Percentiles rank a stretch among this genome's conserved stretches.
Evolutionary conservation across 2,888 invertebrate species (phyloP).

Genomic region (Mesochorus sp.): DNA sequence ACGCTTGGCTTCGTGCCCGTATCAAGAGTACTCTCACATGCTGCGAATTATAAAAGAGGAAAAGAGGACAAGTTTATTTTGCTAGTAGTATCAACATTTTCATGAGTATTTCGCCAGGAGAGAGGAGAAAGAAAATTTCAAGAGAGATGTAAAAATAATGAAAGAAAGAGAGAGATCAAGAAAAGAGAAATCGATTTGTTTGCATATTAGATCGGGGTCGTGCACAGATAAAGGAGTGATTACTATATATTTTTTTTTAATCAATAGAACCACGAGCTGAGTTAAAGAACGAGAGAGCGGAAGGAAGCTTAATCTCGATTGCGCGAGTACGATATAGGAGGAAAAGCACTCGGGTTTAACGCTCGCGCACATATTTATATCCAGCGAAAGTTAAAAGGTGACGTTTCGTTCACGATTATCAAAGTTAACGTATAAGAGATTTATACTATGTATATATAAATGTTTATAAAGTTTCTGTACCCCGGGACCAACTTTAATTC

Average conservation of each 20-base stretch:
- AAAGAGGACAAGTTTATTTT: slow-evolving; percentile 43
- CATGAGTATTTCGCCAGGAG: not conserved
- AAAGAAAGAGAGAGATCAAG: not conserved
- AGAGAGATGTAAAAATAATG: not conserved
- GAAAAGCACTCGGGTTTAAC: not conserved
- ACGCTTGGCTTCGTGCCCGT: slow-evolving; percentile 48
- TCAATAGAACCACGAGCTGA: no score
- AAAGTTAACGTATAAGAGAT: slow-evolving; percentile 10
- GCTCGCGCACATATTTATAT: not conserved
- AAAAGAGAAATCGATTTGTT: slow-evolving; percentile 58
- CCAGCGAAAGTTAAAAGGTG: slow-evolving; percentile 60
- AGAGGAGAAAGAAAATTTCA: not conserved
- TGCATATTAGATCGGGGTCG: slow-evolving; percentile 27
- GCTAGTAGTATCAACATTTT: slow-evolving; percentile 35
- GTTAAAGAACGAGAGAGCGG: slow-evolving; percentile 29
- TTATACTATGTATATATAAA: not conserved
- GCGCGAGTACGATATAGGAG: slow-evolving; percentile 20
- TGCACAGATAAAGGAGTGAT: slow-evolving; percentile 39
- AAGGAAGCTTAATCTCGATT: slow-evolving; percentile 29
- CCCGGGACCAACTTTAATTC: slow-evolving; percentile 33
- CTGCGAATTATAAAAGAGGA: slow-evolving; percentile 19
- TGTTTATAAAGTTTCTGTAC: not conserved
- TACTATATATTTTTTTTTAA: slow-evolving; percentile 7
- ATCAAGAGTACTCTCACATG: slow-evolving; percentile 36
- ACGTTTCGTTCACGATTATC: slow-evolving; percentile 43